Evolutionary conservation across 2,797 vertebrate species (phyloP), one percentile per base, ranked within the genome.

Genomic region (Manis pentadactyla): DNA sequence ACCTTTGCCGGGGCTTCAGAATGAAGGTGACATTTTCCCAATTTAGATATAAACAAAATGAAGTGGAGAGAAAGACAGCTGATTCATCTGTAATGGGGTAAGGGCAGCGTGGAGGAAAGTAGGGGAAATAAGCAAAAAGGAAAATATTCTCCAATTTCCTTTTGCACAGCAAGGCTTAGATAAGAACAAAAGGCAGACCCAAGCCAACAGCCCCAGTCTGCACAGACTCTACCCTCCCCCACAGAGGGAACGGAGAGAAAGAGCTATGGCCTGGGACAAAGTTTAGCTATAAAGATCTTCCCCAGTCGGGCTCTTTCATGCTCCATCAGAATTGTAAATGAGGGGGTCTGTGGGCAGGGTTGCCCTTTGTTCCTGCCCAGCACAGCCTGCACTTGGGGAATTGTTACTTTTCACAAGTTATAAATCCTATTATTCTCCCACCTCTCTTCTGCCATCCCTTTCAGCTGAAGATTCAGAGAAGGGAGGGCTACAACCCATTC

Each of bases 361-460:
- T 93, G 94, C 89, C 97, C 98, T 98, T 99, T 99, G 98, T 99
- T 98, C 96, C 96, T 64, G 63, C 94, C 2, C 96, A 97, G 98
- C 85, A 95, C 98, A 94, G 98, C 87, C 98, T 97, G 94, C 98
- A 97, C 98, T 98, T 95, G 75, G 86, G 95, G 97, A 98, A 98
- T 98, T 97, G 98, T 98, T 97, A 98, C 98, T 98, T 99, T 98
- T 98, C 98, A 98, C 98, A 98, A 97, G 98, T 94, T 98, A 98
- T 98, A 98, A 98, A 98, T 95, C 98, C 98, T 98, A 98, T 98
- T 97, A 97, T 90, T 95, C 95, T 83, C 93, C 95, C 84, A 97
- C 95, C 94, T 97, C 97, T 96, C 97, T 95, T 96, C 97, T 81
- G 77, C 94, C 37, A 90, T 92, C 95, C 87, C 73, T 98, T 97